Conservation (phyloP, 2,888 invertebrate species). For the Lamproptera curius region DNA sequence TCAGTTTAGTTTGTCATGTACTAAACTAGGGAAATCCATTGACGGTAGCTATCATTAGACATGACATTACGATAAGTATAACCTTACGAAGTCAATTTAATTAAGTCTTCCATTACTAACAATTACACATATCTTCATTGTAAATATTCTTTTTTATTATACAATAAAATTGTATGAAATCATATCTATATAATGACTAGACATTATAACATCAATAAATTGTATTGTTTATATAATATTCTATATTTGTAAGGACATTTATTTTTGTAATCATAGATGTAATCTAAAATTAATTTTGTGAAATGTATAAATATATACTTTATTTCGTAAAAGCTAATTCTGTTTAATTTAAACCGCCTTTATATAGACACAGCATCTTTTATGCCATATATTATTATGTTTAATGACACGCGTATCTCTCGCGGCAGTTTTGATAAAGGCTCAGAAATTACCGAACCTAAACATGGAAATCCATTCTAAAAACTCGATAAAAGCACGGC, state of each 20-base stretch:
- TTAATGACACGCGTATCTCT: too few relatives aligned
- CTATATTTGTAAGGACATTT: slow-evolving; percentile 48
- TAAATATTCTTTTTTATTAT: slow-evolving; percentile 46
- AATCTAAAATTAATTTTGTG: slow-evolving; percentile 50
- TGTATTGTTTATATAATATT: slow-evolving; percentile 37
- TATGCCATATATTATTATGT: too few relatives aligned
- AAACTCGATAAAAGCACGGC: too few relatives aligned
- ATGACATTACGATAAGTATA: slow-evolving; percentile 26
- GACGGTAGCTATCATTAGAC: slow-evolving; percentile 29
- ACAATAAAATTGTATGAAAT: slow-evolving; percentile 37
- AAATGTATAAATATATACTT: slow-evolving; percentile 64
- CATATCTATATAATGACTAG: slow-evolving; percentile 19
- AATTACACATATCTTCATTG: slow-evolving; percentile 40
- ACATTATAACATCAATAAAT: slow-evolving; percentile 28
- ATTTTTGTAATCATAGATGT: slow-evolving; percentile 69
- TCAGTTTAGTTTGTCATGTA: slow-evolving; percentile 26
- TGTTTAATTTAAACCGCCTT: too few relatives aligned
- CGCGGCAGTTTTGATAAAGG: too few relatives aligned
- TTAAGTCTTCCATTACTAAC: slow-evolving; percentile 50
- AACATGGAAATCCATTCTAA: too few relatives aligned
- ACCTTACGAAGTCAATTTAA: slow-evolving; percentile 48
- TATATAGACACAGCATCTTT: too few relatives aligned
- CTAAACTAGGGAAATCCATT: slow-evolving; percentile 21
- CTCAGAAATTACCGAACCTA: too few relatives aligned
- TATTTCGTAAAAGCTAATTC: slow-evolving; percentile 41